Evolutionary conservation across 2,113 vertebrate genomes (phyloP).

Genomic region (Heterotis niloticus): DNA sequence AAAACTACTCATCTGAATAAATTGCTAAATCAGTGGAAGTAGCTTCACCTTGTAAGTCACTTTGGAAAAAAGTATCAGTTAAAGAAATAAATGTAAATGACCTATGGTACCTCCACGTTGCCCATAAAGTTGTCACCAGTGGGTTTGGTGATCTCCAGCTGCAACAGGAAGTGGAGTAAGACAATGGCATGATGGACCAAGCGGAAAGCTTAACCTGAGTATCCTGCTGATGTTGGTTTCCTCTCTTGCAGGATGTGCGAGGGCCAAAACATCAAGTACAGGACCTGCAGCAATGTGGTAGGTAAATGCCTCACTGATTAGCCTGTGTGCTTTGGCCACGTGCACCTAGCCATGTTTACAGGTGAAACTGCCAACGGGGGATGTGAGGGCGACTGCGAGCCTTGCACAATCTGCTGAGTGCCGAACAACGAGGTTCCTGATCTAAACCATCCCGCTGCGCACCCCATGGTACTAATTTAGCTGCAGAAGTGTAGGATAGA

Average conservation of each 20-base stretch:
- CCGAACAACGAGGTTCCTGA: neutral
- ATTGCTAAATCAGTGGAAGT: too few relatives aligned
- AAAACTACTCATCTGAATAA: too few relatives aligned
- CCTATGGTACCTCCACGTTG: neutral
- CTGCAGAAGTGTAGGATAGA: neutral
- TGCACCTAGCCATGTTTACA: neutral
- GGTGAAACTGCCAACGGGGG: constrained; percentile 24
- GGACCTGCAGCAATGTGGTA: constrained; percentile 96
- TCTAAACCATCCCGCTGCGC: neutral
- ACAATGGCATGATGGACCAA: neutral
- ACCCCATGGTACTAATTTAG: neutral
- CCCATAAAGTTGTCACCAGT: neutral
- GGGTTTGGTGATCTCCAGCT: neutral
- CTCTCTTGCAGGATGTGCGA: constrained; percentile 77
- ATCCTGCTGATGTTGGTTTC: constrained; percentile 3
- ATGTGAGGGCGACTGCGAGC: constrained; percentile 14
- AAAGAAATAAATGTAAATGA: neutral
- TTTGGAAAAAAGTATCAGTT: too few relatives aligned
- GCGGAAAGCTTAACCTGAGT: neutral
- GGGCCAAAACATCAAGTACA: constrained; percentile 92
- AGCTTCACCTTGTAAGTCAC: too few relatives aligned
- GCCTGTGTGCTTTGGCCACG: constrained; percentile 31
- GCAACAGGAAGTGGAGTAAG: neutral
- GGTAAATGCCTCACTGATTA: constrained; percentile 54
- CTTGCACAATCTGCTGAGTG: constrained; percentile 7